Percentiles rank a stretch among this genome's conserved stretches.
phyloP scores from a whole-genome alignment of 2,888 invertebrate species.

The Dynastes maya region DNA sequence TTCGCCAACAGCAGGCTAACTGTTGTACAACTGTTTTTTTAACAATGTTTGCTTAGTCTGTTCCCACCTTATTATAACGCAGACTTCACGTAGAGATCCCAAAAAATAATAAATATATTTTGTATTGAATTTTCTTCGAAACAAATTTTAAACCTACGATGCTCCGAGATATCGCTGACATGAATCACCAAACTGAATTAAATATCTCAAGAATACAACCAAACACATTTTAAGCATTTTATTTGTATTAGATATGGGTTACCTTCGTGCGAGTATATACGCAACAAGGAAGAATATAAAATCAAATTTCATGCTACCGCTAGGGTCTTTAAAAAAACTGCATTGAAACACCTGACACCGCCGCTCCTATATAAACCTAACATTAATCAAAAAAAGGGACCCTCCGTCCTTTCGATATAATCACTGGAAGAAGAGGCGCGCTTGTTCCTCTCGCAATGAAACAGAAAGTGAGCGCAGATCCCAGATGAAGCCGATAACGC shows the following conservation, averaged over 20 bases:
- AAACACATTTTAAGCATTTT: slow-evolving; percentile 11
- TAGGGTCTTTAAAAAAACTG: slow-evolving; percentile 46
- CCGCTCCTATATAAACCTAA: slow-evolving; percentile 57
- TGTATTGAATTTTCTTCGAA: no score
- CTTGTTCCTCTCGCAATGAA: slow-evolving; percentile 41
- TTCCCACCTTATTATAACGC: no score
- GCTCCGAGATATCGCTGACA: no score
- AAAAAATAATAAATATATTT: no score
- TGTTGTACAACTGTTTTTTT: no score
- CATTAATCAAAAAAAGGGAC: slow-evolving; percentile 60
- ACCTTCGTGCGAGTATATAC: slow-evolving; percentile 5
- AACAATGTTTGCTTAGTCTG: no score
- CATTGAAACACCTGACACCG: slow-evolving; percentile 58
- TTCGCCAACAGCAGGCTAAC: no score
- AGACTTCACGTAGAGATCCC: no score
- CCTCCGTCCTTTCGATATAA: slow-evolving; percentile 53
- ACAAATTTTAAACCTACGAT: no score
- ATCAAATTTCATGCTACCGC: slow-evolving; percentile 48
- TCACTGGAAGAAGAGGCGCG: slow-evolving; percentile 51
- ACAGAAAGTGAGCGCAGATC: slow-evolving; percentile 51
- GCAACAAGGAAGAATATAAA: slow-evolving; percentile 32
- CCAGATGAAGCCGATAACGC: slow-evolving; percentile 52
- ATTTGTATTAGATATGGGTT: not conserved
- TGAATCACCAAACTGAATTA: no score
- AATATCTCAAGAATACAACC: not conserved